Percentiles rank a stretch among this genome's conserved stretches.
Evolutionary conservation across 2,113 vertebrate species (phyloP).

Genomic region (Poecilia latipinna): DNA sequence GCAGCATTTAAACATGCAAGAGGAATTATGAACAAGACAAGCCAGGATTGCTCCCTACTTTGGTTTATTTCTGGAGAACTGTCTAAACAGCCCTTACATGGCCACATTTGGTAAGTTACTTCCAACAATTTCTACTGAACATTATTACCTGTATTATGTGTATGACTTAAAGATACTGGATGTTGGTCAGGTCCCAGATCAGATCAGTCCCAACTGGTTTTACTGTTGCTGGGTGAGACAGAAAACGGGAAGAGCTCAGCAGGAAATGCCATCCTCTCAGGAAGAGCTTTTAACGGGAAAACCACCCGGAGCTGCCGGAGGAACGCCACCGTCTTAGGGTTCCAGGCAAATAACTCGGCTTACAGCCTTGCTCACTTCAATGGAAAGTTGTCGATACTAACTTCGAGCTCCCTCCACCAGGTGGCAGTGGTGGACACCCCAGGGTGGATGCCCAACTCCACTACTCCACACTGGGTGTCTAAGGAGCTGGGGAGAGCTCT

Average conservation of each 20-base stretch:
- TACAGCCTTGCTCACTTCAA: not conserved
- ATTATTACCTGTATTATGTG: not conserved
- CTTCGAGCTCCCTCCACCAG: not conserved
- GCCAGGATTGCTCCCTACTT: not conserved
- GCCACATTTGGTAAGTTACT: slow-evolving; percentile 26
- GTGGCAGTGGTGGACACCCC: slow-evolving; percentile 61
- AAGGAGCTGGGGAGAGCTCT: slow-evolving; percentile 35
- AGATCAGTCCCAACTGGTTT: not conserved
- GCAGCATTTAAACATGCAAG: not conserved
- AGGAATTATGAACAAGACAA: not conserved
- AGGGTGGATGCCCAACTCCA: slow-evolving; percentile 30
- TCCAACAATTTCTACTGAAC: not conserved
- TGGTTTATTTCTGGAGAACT: not conserved
- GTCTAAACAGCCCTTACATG: slow-evolving; percentile 4
- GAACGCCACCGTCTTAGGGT: not conserved
- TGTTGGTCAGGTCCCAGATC: slow-evolving; percentile 10
- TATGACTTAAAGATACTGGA: not conserved
- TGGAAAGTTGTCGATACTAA: not conserved
- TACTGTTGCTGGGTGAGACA: slow-evolving; percentile 54
- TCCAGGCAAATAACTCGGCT: slow-evolving; percentile 2
- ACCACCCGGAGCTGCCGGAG: slow-evolving; percentile 28
- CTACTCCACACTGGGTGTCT: slow-evolving; percentile 14
- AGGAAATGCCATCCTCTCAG: slow-evolving; percentile 54
- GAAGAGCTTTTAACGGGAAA: slow-evolving; percentile 18
- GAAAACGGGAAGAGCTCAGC: slow-evolving; percentile 54